Conservation (phyloP, 2,888 invertebrate species). For the Disparrhopalites patrizii region DNA sequence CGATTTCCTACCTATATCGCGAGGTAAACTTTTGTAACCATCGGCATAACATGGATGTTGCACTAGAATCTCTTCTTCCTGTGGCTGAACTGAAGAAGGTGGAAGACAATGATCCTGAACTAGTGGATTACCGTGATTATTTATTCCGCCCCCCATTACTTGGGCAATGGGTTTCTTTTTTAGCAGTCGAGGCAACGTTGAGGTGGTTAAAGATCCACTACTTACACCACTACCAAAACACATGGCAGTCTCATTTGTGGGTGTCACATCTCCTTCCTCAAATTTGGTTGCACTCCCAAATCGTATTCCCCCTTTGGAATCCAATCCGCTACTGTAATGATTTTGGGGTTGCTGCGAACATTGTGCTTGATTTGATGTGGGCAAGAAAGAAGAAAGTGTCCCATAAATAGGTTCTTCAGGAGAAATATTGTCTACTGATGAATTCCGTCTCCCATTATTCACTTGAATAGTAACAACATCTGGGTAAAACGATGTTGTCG, state of each 20-base stretch:
- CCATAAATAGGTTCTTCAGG: slow-evolving; percentile 47
- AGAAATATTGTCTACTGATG: slow-evolving; percentile 39
- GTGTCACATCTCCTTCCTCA: slow-evolving; percentile 86
- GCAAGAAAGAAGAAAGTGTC: slow-evolving; percentile 46
- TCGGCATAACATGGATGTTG: slow-evolving; percentile 31
- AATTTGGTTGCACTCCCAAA: slow-evolving; percentile 61
- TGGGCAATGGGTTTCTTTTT: slow-evolving; percentile 78
- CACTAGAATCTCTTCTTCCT: slow-evolving; percentile 26
- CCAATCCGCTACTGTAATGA: neutral
- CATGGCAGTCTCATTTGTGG: slow-evolving; percentile 66
- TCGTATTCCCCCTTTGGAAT: slow-evolving; percentile 50
- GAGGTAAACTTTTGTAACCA: slow-evolving; percentile 45
- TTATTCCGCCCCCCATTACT: slow-evolving; percentile 52
- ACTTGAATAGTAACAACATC: slow-evolving; percentile 54
- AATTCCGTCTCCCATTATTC: slow-evolving; percentile 41
- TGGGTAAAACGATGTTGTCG: slow-evolving; percentile 49
- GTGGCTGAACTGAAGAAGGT: neutral
- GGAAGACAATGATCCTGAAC: slow-evolving; percentile 5
- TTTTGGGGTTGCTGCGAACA: no score
- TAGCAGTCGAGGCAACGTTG: slow-evolving; percentile 81
- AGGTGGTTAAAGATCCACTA: slow-evolving; percentile 26
- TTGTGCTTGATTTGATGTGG: no score
- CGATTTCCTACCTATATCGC: slow-evolving; percentile 42
- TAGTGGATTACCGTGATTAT: neutral
- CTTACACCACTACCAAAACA: slow-evolving; percentile 14